Evolutionary conservation across 1,140 invertebrate species (phyloP), one percentile per base, ranked within the genome.

Genomic region (Ostrea denselamellosa): DNA sequence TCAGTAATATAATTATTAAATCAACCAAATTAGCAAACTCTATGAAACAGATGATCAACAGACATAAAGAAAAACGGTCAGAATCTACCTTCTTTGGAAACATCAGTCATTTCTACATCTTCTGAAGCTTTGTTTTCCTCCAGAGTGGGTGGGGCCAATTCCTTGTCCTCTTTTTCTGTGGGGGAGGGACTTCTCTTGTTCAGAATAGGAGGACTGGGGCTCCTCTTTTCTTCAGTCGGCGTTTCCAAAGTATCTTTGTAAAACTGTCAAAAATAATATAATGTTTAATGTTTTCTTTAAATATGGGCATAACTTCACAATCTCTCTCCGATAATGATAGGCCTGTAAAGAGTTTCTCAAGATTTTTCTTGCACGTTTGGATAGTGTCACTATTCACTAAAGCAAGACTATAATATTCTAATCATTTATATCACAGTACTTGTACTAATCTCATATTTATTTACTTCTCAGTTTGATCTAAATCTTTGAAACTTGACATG

Each of bases 181-280:
- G 90, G 90, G 44, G 89, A 90, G 17, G 89, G 83, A 65, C 82
- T 90, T 87, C 86, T 88, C 53, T 82, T 82, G 17, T 89, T 56
- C 7, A 83, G 25, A 7, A 19, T n/a, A 54, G 54, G 68, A 54
- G 62, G 83, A 28, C 82, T 87, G 19, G 34, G 71, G 14, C 84
- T 87, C 62, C 81, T 89, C 93, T 22, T 90, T 83, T 71, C 94
- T 34, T 94, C 94, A 71, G 95, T 95, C 56, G 95, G 95, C 22
- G 92, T 91, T 83, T 93, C 92, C 87, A 94, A 94, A 0, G 98
- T 98, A 90, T 99, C 98, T 95, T 98, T 97, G 95, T 99, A 99
- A 95, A 99, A 99, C 95, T 98, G 95, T 86, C 22, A 83, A 81
- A n/a, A 77, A 83, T 81, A 14, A 81, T 10, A 81, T 17, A 28